Percentiles rank a stretch among this genome's conserved stretches.
These are phyloP conservation scores for Burhinus oedicnemus DNA, from an alignment of 2,113 vertebrate genomes.

Conservation along the genomic window DNA sequence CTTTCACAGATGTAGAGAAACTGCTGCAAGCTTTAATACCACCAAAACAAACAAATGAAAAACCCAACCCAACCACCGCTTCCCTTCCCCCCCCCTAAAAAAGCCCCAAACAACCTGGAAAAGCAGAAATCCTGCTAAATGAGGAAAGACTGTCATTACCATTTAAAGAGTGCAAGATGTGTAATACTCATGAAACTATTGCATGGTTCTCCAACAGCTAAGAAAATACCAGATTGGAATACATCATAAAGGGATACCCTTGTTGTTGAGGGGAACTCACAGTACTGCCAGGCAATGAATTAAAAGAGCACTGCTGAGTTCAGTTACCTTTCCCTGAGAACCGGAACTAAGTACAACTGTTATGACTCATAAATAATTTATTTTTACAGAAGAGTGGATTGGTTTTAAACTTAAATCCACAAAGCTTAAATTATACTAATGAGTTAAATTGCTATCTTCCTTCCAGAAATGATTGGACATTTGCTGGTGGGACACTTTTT, in stretches of 20 bases:
- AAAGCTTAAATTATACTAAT: slow-evolving; percentile 3
- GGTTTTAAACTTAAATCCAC: slow-evolving; percentile 11
- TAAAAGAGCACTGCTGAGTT: slow-evolving; percentile 57
- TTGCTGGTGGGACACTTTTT: not conserved
- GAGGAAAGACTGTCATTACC: not conserved
- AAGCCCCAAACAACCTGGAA: not conserved
- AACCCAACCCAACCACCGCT: not conserved
- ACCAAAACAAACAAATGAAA: not conserved
- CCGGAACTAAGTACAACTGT: not conserved
- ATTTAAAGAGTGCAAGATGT: not conserved
- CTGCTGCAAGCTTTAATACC: not conserved
- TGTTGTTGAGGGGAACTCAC: slow-evolving; percentile 12
- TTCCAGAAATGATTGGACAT: not conserved
- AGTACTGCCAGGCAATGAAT: not conserved
- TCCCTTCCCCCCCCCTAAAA: rapidly evolving
- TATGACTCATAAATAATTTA: not conserved
- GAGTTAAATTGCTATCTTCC: not conserved
- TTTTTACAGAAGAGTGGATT: not conserved
- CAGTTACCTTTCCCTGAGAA: slow-evolving; percentile 42
- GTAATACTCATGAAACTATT: not conserved
- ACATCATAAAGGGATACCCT: slow-evolving; percentile 2
- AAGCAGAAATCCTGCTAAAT: slow-evolving; percentile 19
- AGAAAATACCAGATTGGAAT: slow-evolving; percentile 7
- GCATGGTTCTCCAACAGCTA: not conserved
- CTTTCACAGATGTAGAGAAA: not conserved